Base-by-base conservation (phyloP, 1,140 invertebrate species). In the Agrypnia vestita region DNA sequence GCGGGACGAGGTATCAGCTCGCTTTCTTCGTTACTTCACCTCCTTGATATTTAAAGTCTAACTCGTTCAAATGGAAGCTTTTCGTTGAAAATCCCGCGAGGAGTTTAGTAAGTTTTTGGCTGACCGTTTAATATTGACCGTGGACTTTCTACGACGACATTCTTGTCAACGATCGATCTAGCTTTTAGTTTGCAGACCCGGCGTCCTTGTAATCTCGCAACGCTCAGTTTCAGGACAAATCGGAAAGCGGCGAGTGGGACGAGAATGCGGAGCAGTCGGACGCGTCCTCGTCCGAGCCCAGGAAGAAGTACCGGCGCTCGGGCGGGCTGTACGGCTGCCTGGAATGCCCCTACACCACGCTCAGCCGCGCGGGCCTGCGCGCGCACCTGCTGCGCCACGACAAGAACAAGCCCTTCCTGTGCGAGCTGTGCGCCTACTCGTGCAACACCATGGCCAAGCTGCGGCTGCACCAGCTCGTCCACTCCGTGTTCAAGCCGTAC, bases 401-500 rank as follows among this genome's bases (percentile, higher is more conserved):
- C 13, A 25, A 51, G 6, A 6, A 35, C n/a, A 59, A 61, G 44
- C n/a, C 53, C 19, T 77, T 77, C 35, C 47, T 53, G 0, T 77
- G 75, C 25, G 75, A 77, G 4, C 4, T 51, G 59, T 77, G 75
- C 47, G 75, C 47, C 46, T 77, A 49, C 46, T 4, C 44, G 8
- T 67, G 75, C 61, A 21, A 46, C 15, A 49, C 13, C 47, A 15
- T 25, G 0, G 49, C 49, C 49, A 47, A 67, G 15, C 61, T 77
- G 8, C 43, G 61, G 0, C 56, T 62, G 44, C 75, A 77, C 35
- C 85, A 86, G 81, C 80, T 85, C 0, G 84, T 82, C n/a, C 88
- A 89, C 61, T 87, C 87, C 0, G 49, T 87, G 85, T 8, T 86
- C 86, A 82, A 87, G 84, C 87, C 86, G 3, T 86, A 86, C 80